Percentiles rank a stretch among this genome's conserved stretches.
Evolutionary conservation across 2,888 invertebrate species (phyloP).

Genomic region (Disparrhopalites patrizii): DNA sequence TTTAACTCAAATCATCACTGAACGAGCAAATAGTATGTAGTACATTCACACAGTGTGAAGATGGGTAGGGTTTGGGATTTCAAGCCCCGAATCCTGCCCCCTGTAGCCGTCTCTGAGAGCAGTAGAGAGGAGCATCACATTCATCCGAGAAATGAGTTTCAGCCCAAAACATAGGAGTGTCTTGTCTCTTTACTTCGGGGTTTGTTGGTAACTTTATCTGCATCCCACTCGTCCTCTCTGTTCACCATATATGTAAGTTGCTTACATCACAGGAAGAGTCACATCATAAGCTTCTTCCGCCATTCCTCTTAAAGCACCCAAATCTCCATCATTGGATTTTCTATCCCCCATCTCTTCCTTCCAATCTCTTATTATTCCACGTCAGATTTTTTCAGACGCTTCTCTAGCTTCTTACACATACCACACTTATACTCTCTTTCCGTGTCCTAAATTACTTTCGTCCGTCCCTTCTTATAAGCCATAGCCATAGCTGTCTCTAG

Average conservation of each 20-base stretch:
- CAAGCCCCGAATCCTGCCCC: neutral
- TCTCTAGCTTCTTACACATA: too few relatives aligned
- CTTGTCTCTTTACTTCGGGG: neutral
- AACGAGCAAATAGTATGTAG: too few relatives aligned
- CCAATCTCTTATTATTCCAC: too few relatives aligned
- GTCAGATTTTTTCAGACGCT: too few relatives aligned
- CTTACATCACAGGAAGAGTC: constrained; percentile 3
- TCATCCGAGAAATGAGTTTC: constrained; percentile 8
- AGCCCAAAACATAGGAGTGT: neutral
- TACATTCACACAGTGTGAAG: neutral
- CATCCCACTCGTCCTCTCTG: constrained; percentile 28
- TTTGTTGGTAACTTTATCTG: constrained; percentile 36
- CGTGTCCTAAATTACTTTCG: too few relatives aligned
- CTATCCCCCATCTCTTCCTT: too few relatives aligned
- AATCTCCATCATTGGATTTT: constrained; percentile 21
- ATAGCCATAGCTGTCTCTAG: too few relatives aligned
- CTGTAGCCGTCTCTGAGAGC: neutral
- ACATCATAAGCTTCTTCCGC: constrained; percentile 16
- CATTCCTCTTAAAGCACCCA: constrained; percentile 17
- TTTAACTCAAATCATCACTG: too few relatives aligned
- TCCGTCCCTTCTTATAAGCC: too few relatives aligned
- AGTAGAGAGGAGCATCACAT: neutral
- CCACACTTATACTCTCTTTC: too few relatives aligned
- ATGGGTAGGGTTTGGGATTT: neutral
- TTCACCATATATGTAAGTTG: constrained; percentile 38